A percentile compares a stretch with the other conserved stretches of the same genome.
These are phyloP conservation scores for Papilio gigon DNA, from an alignment of 2,888 invertebrate genomes.

Conservation along the genomic window DNA sequence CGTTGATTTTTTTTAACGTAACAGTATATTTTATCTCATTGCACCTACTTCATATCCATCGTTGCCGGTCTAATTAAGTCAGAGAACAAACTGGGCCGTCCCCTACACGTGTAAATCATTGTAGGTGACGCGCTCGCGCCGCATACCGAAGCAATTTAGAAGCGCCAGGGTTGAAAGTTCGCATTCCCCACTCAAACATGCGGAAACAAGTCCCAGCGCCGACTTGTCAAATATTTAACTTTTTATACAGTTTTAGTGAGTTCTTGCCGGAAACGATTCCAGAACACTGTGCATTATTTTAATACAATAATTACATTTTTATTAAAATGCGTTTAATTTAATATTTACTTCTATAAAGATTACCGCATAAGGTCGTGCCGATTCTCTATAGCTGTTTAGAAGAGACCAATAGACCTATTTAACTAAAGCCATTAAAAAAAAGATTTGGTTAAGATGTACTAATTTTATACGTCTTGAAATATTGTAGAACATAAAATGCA, in stretches of 20 bases:
- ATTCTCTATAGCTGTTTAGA: no score
- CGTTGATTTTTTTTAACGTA: no score
- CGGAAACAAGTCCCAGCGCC: conserved; percentile 60
- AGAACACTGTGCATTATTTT: not conserved
- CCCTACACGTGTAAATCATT: conserved; percentile 63
- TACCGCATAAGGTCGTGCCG: no score
- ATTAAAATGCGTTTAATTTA: no score
- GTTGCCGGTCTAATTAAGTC: conserved; percentile 35
- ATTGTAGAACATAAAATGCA: no score
- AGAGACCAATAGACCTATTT: no score
- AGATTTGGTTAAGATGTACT: no score
- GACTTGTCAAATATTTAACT: conserved; percentile 50
- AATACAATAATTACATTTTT: not conserved
- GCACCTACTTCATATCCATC: not conserved
- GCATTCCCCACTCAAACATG: conserved; percentile 66
- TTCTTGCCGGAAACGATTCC: conserved; percentile 19
- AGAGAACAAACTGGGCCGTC: conserved; percentile 51
- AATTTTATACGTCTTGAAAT: no score
- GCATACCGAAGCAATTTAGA: conserved; percentile 65
- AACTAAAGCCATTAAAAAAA: no score
- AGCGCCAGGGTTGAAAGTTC: conserved; percentile 55
- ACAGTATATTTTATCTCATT: not conserved
- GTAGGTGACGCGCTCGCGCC: conserved; percentile 45
- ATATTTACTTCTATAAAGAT: no score
- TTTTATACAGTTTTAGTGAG: conserved; percentile 41